Conservation (phyloP, 2,888 invertebrate genomes). For the Stegophylla sp. region DNA sequence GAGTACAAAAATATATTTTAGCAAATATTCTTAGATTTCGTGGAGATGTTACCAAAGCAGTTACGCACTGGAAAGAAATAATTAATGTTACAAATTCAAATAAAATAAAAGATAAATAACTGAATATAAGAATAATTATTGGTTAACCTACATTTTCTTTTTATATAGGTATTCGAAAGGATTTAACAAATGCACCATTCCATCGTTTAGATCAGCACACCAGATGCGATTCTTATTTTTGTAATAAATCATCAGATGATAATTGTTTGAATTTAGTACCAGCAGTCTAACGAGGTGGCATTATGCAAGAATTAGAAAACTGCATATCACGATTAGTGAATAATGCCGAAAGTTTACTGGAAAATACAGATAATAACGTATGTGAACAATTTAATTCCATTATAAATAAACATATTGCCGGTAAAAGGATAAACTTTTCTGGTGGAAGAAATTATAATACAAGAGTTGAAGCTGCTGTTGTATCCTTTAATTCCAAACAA, state of each 20-base stretch:
- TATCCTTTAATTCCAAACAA: not conserved
- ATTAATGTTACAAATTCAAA: not conserved
- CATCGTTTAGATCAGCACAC: not conserved
- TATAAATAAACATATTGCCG: not conserved
- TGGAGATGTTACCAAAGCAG: constrained; percentile 1
- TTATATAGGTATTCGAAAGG: not conserved
- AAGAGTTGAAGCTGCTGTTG: not conserved
- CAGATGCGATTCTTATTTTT: not conserved
- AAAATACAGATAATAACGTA: not conserved
- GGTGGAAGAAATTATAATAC: not conserved
- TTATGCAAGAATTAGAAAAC: too few relatives aligned
- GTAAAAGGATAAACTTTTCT: not conserved
- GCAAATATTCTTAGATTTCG: constrained; percentile 12
- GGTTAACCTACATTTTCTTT: not conserved
- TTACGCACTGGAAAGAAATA: not conserved
- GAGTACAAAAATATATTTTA: not conserved
- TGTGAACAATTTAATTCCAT: not conserved
- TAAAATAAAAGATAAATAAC: constrained; percentile 3
- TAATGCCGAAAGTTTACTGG: not conserved
- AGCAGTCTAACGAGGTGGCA: too few relatives aligned
- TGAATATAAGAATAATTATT: not conserved
- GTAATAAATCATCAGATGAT: too few relatives aligned
- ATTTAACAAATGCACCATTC: constrained; percentile 11
- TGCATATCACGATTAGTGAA: not conserved
- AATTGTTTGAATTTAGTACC: too few relatives aligned